These are phyloP conservation scores for Pogonomyrmex californicus DNA, from an alignment of 1,140 invertebrate genomes.

Conservation along the genomic window DNA sequence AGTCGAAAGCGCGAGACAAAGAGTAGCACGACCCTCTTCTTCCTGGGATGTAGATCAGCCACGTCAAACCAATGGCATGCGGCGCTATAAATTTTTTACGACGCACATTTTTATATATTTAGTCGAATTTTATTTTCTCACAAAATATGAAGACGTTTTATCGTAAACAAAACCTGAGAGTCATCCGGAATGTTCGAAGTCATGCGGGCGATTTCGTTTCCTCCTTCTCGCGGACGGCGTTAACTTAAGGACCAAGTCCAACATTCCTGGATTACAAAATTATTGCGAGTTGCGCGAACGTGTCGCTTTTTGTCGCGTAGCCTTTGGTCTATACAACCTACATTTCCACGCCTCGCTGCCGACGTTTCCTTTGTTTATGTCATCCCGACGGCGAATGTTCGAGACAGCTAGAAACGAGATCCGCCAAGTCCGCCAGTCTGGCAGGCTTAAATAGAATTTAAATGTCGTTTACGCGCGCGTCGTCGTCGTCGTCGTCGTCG, in stretches of 20 bases:
- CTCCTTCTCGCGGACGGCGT: neutral
- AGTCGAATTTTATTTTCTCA: neutral
- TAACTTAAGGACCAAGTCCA: neutral
- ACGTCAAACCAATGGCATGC: conserved; percentile 9
- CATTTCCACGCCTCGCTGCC: conserved; percentile 11
- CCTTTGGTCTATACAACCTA: conserved; percentile 1
- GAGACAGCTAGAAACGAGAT: conserved; percentile 20
- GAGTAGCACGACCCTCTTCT: conserved; percentile 33
- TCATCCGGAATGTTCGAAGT: neutral
- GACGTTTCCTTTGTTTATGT: conserved; percentile 34
- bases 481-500: no score
- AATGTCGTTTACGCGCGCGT: conserved; percentile 18
- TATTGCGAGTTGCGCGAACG: neutral
- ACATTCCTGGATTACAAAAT: neutral
- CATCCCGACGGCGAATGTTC: neutral
- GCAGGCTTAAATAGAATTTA: conserved; percentile 41
- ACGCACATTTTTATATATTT: neutral
- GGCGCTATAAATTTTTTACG: conserved; percentile 28
- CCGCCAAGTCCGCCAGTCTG: conserved; percentile 33
- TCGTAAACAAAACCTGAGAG: neutral
- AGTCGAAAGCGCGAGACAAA: conserved; percentile 44
- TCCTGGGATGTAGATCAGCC: conserved; percentile 30
- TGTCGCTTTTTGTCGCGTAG: neutral
- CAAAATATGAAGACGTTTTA: neutral
- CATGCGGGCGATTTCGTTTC: neutral